Base-by-base conservation (phyloP, 1,140 invertebrate species). In the Calosoma granatense region DNA sequence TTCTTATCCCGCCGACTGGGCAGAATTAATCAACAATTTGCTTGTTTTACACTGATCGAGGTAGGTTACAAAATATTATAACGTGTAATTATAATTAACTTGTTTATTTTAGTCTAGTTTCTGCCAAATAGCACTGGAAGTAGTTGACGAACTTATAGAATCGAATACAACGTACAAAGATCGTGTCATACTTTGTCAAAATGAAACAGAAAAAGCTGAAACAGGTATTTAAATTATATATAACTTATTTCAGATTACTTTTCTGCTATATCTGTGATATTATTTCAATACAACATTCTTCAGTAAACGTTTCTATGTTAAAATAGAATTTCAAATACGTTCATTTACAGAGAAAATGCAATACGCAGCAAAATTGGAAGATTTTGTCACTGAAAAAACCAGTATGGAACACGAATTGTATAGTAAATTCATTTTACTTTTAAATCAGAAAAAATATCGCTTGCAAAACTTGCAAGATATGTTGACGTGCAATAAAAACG, bases 371-470 rank as follows among this genome's bases (percentile, higher is more conserved):
- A 53, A 57, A 22, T 23, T 57, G 53, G 26, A 17, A 1, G 26
- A 57, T 14, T 57, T 39, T 41, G 19, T 57, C 2, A 26, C 53
- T 12, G 14, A 20, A 19, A 57, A 57, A 53, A 9, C 15, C 11
- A 53, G 43, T 20, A 39, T 23, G 23, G 56, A 57, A 43, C 22
- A 57, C n/a, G 51, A 57, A 39, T 53, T 57, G 20, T 57, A 57
- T 19, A 53, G 53, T 14, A 55, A 41, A 20, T 58, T 58, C 51
- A 15, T 58, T 12, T 22, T 58, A 41, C 11, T 58, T 19, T 55
- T 58, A 55, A 58, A 58, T 36, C 53, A 58, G 20, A 58, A 58
- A 21, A 58, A 58, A 21, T 51, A 22, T 20, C 53, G 53, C 2
- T 54, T 58, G 20, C 20, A 36, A 51, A 23, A 51, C 20, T 52